Conservation (phyloP, 2,797 vertebrate species). For the Setipinna tenuifilis region DNA sequence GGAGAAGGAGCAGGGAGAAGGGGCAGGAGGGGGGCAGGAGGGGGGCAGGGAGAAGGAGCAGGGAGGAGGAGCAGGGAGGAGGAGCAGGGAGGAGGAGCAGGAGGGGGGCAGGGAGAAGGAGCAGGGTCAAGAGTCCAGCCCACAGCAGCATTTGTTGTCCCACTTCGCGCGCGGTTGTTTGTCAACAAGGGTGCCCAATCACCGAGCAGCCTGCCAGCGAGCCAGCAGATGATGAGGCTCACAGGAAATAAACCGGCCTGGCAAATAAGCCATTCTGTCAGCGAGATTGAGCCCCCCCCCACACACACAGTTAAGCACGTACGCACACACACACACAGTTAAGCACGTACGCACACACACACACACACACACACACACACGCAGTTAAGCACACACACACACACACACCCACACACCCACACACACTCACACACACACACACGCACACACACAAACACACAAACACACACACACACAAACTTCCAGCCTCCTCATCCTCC, state of each 20-base stretch:
- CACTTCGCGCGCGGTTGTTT: neutral
- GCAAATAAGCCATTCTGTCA: slow-evolving; percentile 31
- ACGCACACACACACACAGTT: neutral
- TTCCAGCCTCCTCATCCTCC: neutral
- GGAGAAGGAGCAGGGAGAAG: neutral
- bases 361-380: neutral
- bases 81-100: neutral
- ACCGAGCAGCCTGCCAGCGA: neutral
- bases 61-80: neutral
- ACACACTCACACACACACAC: neutral
- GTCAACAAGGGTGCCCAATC: neutral
- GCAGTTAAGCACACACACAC: neutral
- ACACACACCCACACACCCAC: neutral
- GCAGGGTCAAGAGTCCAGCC: neutral
- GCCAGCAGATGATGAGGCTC: slow-evolving; percentile 28
- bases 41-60: neutral
- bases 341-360: neutral
- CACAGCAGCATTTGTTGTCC: neutral
- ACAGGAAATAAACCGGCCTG: slow-evolving; percentile 22
- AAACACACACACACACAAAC: neutral
- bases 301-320: neutral
- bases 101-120: neutral
- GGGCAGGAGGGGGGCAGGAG: neutral
- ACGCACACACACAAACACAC: neutral
- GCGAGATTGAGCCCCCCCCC: neutral